A percentile compares a stretch with the other conserved stretches of the same genome.
Conservation (phyloP, 2,888 invertebrate species). For the Cephus pygmeus region DNA sequence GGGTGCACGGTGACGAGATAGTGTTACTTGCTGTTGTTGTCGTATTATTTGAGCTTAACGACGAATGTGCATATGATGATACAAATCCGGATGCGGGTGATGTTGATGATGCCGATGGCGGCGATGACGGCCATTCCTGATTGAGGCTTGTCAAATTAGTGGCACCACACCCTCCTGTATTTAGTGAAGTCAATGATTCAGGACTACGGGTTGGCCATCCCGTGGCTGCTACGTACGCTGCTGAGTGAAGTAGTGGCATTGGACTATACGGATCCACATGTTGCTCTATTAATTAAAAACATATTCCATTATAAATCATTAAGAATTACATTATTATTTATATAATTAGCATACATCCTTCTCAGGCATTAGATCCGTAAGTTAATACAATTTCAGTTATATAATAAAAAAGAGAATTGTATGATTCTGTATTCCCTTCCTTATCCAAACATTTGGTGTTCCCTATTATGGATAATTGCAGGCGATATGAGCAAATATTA, state of each 20-base stretch:
- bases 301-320: too few relatives aligned
- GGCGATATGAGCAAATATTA: too few relatives aligned
- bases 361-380: too few relatives aligned
- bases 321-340: too few relatives aligned
- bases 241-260: slow-evolving; percentile 59
- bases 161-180: slow-evolving; percentile 18
- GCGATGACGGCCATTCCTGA: slow-evolving; percentile 61
- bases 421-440: too few relatives aligned
- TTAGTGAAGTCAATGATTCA: slow-evolving; percentile 43
- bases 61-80: slow-evolving; percentile 37
- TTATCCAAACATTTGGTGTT: too few relatives aligned
- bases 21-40: slow-evolving; percentile 43
- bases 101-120: slow-evolving; percentile 56
- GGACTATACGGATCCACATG: slow-evolving; percentile 58
- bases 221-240: slow-evolving; percentile 56
- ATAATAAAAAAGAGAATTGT: too few relatives aligned
- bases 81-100: slow-evolving; percentile 48
- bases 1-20: slow-evolving; percentile 41
- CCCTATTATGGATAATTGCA: too few relatives aligned
- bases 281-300: slow-evolving; percentile 32
- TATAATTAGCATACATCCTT: too few relatives aligned
- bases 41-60: slow-evolving; percentile 22
- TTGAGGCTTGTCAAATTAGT: slow-evolving; percentile 23
- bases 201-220: slow-evolving; percentile 62
- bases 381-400: too few relatives aligned